Percentiles rank a stretch among this genome's conserved stretches.
These are phyloP conservation scores for Numenius phaeopus DNA, from an alignment of 2,797 vertebrate species.

Conservation along the genomic window DNA sequence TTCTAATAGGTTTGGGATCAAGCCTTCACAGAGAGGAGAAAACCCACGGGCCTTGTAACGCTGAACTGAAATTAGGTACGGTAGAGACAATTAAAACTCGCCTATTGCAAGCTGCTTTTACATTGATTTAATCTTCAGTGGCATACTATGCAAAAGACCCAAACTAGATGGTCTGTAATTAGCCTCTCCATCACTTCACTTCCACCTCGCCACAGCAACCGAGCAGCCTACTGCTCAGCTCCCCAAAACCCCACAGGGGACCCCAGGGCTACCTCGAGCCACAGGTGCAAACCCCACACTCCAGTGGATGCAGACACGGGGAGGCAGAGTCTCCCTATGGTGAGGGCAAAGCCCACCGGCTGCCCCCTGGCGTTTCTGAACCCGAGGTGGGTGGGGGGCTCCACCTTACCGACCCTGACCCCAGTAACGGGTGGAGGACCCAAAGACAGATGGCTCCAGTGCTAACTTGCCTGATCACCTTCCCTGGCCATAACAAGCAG, in stretches of 20 bases:
- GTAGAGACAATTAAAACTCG: conserved; percentile 1
- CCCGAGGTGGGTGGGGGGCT: fast-evolving
- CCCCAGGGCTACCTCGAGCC: fast-evolving
- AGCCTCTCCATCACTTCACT: not conserved
- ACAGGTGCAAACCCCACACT: not conserved
- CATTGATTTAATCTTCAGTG: not conserved
- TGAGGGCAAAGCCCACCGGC: fast-evolving
- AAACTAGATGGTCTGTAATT: not conserved
- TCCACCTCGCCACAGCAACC: not conserved
- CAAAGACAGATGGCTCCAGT: not conserved
- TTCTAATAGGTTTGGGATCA: not conserved
- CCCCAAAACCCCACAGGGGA: fast-evolving
- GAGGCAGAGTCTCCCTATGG: not conserved
- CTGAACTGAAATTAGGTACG: not conserved
- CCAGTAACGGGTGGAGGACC: fast-evolving
- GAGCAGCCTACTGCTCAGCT: not conserved
- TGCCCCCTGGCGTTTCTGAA: not conserved
- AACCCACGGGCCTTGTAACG: not conserved
- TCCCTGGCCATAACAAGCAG: not conserved
- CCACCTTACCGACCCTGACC: fast-evolving
- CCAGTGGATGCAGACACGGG: not conserved
- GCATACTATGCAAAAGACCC: not conserved
- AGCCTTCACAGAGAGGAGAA: not conserved
- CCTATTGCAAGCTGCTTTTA: not conserved
- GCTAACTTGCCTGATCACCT: not conserved